These are phyloP conservation scores for Tadarida brasiliensis DNA, from an alignment of 2,797 vertebrate genomes.

Conservation along the genomic window DNA sequence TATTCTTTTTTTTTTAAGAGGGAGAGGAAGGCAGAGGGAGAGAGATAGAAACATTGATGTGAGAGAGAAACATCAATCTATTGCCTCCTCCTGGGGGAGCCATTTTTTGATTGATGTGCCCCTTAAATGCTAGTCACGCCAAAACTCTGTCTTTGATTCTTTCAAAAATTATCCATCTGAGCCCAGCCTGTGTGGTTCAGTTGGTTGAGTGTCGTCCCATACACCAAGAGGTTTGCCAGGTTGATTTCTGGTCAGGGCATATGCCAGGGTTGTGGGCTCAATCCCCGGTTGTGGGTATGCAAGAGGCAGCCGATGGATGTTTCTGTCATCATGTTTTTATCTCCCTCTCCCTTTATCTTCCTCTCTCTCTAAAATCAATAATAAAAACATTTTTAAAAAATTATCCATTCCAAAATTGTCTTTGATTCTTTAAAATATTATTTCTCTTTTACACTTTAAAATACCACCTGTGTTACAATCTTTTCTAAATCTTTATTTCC, in stretches of 20 bases:
- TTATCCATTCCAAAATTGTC: neutral
- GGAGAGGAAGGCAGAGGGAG: neutral
- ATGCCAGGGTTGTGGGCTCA: too few relatives aligned
- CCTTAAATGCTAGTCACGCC: neutral
- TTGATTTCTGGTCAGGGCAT: too few relatives aligned
- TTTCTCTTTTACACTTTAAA: neutral
- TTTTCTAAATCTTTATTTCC: constrained; percentile 24
- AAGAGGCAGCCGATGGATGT: too few relatives aligned
- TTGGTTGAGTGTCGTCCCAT: too few relatives aligned
- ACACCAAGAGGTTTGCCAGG: too few relatives aligned
- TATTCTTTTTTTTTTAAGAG: too few relatives aligned
- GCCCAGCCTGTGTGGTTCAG: too few relatives aligned
- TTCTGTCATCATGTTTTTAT: too few relatives aligned
- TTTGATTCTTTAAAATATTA: constrained; percentile 48
- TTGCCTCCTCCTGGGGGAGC: neutral
- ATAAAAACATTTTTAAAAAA: neutral
- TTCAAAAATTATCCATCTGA: neutral
- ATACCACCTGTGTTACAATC: neutral
- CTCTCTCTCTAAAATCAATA: too few relatives aligned
- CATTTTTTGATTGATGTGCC: neutral
- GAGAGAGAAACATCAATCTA: neutral
- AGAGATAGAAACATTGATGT: neutral
- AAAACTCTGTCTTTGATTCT: constrained; percentile 32
- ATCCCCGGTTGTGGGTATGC: too few relatives aligned
- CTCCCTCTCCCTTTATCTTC: too few relatives aligned